These are phyloP conservation scores for Carduelis carduelis DNA, from an alignment of 2,797 vertebrate genomes.

Conservation along the genomic window DNA sequence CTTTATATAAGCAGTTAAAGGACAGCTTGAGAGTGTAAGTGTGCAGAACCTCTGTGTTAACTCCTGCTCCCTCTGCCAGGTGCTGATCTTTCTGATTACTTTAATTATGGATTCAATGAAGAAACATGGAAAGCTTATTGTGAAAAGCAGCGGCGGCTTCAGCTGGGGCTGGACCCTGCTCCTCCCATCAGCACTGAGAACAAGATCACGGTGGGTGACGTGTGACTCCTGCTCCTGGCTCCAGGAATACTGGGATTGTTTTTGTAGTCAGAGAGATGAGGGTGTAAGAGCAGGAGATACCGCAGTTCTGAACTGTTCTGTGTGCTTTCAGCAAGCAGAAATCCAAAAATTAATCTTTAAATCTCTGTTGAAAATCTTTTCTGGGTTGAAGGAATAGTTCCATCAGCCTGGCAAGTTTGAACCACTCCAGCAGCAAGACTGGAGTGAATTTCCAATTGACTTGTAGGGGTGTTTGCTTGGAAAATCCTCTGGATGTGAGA, in stretches of 20 bases:
- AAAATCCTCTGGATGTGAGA: not conserved
- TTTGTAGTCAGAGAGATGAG: not conserved
- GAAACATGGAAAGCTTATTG: conserved; percentile 80
- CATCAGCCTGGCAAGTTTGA: not conserved
- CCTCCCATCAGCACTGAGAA: conserved; percentile 68
- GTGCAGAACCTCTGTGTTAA: not conserved
- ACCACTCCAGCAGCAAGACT: not conserved
- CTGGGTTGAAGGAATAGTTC: not conserved
- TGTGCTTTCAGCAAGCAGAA: not conserved
- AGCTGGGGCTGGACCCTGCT: conserved; percentile 73
- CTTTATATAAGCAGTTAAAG: not conserved
- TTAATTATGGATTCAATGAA: conserved; percentile 81
- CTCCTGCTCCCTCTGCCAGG: conserved; percentile 46
- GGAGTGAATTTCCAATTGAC: not conserved
- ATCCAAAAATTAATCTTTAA: not conserved
- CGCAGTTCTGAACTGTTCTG: not conserved
- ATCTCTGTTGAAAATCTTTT: not conserved
- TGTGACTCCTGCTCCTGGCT: not conserved
- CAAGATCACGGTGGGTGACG: conserved; percentile 70
- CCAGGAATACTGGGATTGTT: not conserved
- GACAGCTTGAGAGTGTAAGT: not conserved
- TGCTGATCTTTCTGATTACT: conserved; percentile 80
- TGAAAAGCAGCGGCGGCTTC: conserved; percentile 76
- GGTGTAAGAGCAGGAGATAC: not conserved
- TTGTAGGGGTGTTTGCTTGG: not conserved